phyloP scores from a whole-genome alignment of 2,797 vertebrate species.

The Betta splendens region DNA sequence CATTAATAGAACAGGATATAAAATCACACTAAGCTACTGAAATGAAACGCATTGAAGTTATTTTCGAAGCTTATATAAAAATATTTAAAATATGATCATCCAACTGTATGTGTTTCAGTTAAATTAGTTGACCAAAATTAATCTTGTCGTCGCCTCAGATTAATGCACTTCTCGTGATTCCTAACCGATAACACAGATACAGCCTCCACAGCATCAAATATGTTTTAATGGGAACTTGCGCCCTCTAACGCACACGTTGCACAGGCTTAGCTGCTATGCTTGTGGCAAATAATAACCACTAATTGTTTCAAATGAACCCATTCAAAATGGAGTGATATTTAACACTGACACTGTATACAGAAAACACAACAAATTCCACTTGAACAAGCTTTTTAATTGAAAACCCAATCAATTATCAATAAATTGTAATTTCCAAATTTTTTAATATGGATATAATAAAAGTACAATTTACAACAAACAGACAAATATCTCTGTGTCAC shows the following conservation, averaged over 20 bases:
- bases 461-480: conserved; percentile 74
- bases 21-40: neutral
- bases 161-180: neutral
- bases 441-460: conserved; percentile 75
- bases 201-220: neutral
- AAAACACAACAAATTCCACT: too few species aligned
- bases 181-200: neutral
- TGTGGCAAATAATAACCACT: neutral
- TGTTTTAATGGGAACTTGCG: conserved; percentile 37
- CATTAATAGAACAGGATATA: too few species aligned
- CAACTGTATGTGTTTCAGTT: neutral
- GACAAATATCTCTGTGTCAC: conserved; percentile 67
- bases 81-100: neutral
- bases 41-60: neutral
- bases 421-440: conserved; percentile 47
- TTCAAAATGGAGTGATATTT: too few species aligned
- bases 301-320: too few species aligned
- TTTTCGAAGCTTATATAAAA: neutral
- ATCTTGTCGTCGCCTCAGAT: too few species aligned
- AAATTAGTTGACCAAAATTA: neutral
- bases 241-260: conserved; percentile 60
- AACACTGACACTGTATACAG: too few species aligned
- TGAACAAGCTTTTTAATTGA: too few species aligned
- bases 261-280: conserved; percentile 20
- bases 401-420: too few species aligned